Conservation (phyloP, 2,113 vertebrate species). For the Conger conger region DNA sequence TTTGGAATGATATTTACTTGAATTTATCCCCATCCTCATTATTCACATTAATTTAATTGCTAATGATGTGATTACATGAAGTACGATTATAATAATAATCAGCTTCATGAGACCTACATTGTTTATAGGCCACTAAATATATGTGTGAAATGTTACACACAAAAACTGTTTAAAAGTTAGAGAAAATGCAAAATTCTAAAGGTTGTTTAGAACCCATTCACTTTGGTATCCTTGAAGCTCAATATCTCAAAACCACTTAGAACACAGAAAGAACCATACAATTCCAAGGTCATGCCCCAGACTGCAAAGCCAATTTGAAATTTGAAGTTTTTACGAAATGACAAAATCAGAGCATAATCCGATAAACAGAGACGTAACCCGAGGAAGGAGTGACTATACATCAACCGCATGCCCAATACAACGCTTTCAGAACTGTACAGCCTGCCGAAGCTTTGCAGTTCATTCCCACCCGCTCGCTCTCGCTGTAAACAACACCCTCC, state of each 20-base stretch:
- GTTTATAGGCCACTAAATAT: too few relatives aligned
- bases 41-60: slow-evolving; percentile 10
- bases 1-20: slow-evolving; percentile 13
- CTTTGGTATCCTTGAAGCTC: too few relatives aligned
- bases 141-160: too few relatives aligned
- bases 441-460: neutral
- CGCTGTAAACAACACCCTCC: slow-evolving; percentile 60
- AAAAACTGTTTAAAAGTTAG: too few relatives aligned
- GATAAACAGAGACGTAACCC: neutral
- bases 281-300: neutral
- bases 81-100: neutral
- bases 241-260: too few relatives aligned
- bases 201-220: too few relatives aligned
- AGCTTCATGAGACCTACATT: too few relatives aligned
- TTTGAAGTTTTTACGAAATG: neutral
- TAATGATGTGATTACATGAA: neutral
- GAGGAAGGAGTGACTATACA: neutral
- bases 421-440: neutral
- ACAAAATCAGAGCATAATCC: neutral
- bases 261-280: too few relatives aligned
- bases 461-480: slow-evolving; percentile 48
- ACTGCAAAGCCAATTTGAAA: too few relatives aligned
- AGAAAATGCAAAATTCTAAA: too few relatives aligned
- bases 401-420: neutral
- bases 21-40: neutral